A percentile compares a stretch with the other conserved stretches of the same genome.
Evolutionary conservation across 2,888 invertebrate genomes (phyloP).

Genomic region (Phaedon cochleariae): DNA sequence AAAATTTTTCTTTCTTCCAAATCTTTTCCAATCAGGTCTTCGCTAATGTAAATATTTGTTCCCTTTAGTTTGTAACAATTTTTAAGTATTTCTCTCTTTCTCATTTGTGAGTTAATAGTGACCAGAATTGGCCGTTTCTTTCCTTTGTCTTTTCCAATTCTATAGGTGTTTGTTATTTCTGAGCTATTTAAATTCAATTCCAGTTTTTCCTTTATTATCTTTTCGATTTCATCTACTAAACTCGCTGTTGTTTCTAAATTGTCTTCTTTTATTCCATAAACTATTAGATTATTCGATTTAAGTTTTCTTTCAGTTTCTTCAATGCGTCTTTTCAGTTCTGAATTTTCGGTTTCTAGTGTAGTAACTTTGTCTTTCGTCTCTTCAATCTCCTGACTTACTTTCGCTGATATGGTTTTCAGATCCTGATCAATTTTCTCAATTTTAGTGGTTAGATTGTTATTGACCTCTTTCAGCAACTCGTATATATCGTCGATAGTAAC

Average conservation of each 20-base stretch:
- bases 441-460: slow-evolving; percentile 2
- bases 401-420: not conserved
- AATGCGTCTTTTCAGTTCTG: not conserved
- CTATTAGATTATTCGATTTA: slow-evolving; percentile 1
- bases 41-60: slow-evolving; percentile 13
- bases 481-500: slow-evolving; percentile 3
- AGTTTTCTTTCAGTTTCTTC: slow-evolving; percentile 7
- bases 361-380: not conserved
- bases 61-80: slow-evolving; percentile 9
- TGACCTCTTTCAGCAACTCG: not conserved
- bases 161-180: slow-evolving; percentile 10
- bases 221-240: slow-evolving; percentile 1
- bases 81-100: slow-evolving; percentile 1
- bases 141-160: slow-evolving; percentile 7
- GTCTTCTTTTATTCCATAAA: slow-evolving; percentile 1
- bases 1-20: slow-evolving; percentile 13
- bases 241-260: not conserved
- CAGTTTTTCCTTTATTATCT: not conserved
- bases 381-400: slow-evolving; percentile 5
- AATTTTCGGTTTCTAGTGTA: slow-evolving; percentile 1
- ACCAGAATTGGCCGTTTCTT: slow-evolving; percentile 5
- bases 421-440: slow-evolving; percentile 8
- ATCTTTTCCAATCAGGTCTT: slow-evolving; percentile 16
- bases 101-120: not conserved
- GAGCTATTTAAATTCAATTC: not conserved